Evolutionary conservation across 2,113 vertebrate species (phyloP), one percentile per base, ranked within the genome.

Genomic region (Coregonus clupeaformis): DNA sequence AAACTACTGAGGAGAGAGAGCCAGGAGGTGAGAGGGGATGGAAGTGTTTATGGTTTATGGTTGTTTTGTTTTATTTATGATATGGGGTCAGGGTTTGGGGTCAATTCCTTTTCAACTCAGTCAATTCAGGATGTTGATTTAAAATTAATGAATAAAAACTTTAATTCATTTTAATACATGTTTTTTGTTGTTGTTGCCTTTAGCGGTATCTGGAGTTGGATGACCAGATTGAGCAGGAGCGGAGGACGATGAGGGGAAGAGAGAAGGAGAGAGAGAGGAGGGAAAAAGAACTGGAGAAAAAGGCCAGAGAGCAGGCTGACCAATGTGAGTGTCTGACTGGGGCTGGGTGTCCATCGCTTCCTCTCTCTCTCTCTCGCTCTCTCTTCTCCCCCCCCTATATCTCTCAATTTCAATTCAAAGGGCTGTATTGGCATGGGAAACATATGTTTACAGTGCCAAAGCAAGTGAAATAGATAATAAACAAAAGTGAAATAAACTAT

Each of bases 211-310:
- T 93, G 72, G 93, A 94, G 81, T 77, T 94, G 59, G 93, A 94
- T 57, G 93, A 94, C 80, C 92, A 93, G 78, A 90, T 87, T 62
- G 93, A 94, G 72, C 92, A 92, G 49, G 93, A 94, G 75, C 86
- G 92, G 75, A 87, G 91, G 82, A 80, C 87, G 27, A 85, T 92
- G 82, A 89, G 79, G 74, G 89, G 73, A 42, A 89, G 92, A 75
- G 92, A 93, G 13, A 91, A 88, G 62, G 91, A 93, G 85, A 81
- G 85, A n/a, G 92, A 92, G 77, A 85, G 74, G 22, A 74, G 92
- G 68, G 91, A 91, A 69, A 81, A 85, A 71, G 91, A 90, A 13
- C 73, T 94, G 12, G 93, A 94, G 84, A 92, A 87, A 68, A 93
- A 93, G 77, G 92, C 93, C 7, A 88, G 93, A 81, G 86, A 86